These are phyloP conservation scores for Aleadryas rufinucha DNA, from an alignment of 2,113 vertebrate species.

Conservation along the genomic window DNA sequence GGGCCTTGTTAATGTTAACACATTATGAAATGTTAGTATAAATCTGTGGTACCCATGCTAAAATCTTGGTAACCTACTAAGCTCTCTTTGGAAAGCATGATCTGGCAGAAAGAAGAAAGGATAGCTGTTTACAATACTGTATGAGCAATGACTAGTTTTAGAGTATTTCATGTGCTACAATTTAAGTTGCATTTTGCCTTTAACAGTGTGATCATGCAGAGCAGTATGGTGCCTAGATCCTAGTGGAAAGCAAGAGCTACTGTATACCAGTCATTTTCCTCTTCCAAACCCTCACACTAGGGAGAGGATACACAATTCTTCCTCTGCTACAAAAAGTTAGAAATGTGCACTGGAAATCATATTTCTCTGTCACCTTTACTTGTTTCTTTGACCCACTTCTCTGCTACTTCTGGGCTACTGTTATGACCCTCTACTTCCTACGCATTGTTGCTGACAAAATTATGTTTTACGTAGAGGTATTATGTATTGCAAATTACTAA, in stretches of 20 bases:
- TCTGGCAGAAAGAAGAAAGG: background rate
- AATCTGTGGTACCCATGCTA: background rate
- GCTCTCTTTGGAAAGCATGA: background rate
- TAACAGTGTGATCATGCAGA: background rate
- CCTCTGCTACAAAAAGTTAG: background rate
- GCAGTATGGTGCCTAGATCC: background rate
- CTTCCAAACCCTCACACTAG: background rate
- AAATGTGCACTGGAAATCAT: background rate
- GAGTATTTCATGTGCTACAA: background rate
- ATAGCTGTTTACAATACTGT: background rate
- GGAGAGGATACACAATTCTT: background rate
- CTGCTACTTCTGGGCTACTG: background rate
- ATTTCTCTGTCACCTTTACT: background rate
- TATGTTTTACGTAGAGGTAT: background rate
- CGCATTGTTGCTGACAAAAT: background rate
- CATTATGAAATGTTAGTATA: accelerated
- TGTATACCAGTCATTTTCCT: background rate
- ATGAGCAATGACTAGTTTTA: background rate
- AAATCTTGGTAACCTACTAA: background rate
- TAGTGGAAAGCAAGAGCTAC: background rate
- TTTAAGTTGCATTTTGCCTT: background rate
- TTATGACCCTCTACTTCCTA: background rate
- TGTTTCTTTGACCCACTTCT: background rate
- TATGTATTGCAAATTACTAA: background rate
- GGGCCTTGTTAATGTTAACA: background rate